Evolutionary conservation across 2,113 vertebrate genomes (phyloP), one percentile per base, ranked within the genome.

Genomic region (Acanthochromis polyacanthus): DNA sequence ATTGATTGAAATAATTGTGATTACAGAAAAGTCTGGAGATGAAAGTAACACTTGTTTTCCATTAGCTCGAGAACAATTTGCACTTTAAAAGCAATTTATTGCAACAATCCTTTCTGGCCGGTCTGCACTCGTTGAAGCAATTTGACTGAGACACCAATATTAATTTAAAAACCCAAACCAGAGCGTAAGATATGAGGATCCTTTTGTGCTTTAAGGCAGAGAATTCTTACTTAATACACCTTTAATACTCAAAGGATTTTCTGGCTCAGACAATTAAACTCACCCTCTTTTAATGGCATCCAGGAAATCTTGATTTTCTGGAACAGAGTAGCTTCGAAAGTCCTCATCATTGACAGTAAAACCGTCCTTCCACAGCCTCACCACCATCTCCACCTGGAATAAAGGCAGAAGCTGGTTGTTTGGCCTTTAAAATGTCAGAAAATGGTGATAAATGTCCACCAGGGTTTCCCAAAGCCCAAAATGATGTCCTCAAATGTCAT

Each of bases 331-430:
- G 89, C 95, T 96, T 76, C 97, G 95, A 68, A 99, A 96, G 72
- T 97, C 95, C 38, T 96, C 90, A 0, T 97, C 95, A 0, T 99
- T 98, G 1, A 98, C 95, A 0, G 97, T 98, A 85, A 99, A 99
- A 11, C 97, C 98, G 0, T 99, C 97, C 91, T 97, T 98, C 97
- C 98, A 99, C 81, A 99, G 94, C 84, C 96, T 96, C 89, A 99
- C 96, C 84, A 95, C 95, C 85, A 99, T 87, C 91, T 98, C 97
- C 69, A 95, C 96, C 98, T 99, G 86, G 2, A 89, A 36, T 10
- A 16, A 46, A 68, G 25, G 12, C 20, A 17, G n/a, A 20, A 20
- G 4, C 15, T 15, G 9, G 32, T 36, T 5, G 30, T 32, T 32
- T 32, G 30, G 30, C 7, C 32, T 36, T 36, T 9, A 36, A 36